Evolutionary conservation across 2,113 vertebrate genomes (phyloP).

Genomic region (Bufo bufo): DNA sequence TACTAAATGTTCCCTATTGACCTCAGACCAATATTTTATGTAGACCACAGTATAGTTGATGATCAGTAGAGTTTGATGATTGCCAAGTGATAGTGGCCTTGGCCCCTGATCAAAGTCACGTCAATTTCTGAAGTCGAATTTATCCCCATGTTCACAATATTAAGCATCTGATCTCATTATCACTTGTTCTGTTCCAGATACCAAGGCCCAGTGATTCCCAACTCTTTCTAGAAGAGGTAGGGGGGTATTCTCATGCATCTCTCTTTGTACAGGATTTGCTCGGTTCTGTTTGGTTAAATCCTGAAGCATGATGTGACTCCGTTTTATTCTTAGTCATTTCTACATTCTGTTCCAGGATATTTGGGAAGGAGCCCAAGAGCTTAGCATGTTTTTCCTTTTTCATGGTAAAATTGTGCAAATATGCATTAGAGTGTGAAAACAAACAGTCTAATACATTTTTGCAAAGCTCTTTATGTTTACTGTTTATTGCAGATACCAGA

Average conservation of each 20-base stretch:
- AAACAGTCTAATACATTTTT: slow-evolving; percentile 89
- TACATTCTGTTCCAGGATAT: slow-evolving; percentile 84
- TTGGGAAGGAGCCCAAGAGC: slow-evolving; percentile 86
- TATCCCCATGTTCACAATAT: slow-evolving; percentile 35
- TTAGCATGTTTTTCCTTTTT: slow-evolving; percentile 88
- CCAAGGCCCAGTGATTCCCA: slow-evolving; percentile 28
- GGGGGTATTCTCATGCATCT: slow-evolving; percentile 61
- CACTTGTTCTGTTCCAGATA: slow-evolving; percentile 21
- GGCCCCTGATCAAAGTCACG: slow-evolving; percentile 1
- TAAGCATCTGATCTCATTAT: slow-evolving; percentile 39
- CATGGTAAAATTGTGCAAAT: slow-evolving; percentile 89
- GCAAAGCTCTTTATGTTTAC: slow-evolving; percentile 89
- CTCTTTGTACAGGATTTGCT: slow-evolving; percentile 70
- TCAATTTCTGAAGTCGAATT: neutral
- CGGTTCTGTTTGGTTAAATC: slow-evolving; percentile 81
- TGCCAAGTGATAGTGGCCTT: neutral
- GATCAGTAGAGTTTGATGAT: neutral
- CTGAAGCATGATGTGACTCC: slow-evolving; percentile 80
- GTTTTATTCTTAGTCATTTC: slow-evolving; percentile 84
- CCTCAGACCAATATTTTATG: too few species aligned
- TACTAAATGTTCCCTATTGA: too few species aligned
- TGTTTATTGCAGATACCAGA: slow-evolving; percentile 89
- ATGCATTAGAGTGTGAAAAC: slow-evolving; percentile 89
- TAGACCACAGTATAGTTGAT: neutral
- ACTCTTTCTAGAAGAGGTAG: slow-evolving; percentile 15